These are phyloP conservation scores for Stenolophus ochropezus DNA, from an alignment of 2,888 invertebrate species.

Conservation along the genomic window DNA sequence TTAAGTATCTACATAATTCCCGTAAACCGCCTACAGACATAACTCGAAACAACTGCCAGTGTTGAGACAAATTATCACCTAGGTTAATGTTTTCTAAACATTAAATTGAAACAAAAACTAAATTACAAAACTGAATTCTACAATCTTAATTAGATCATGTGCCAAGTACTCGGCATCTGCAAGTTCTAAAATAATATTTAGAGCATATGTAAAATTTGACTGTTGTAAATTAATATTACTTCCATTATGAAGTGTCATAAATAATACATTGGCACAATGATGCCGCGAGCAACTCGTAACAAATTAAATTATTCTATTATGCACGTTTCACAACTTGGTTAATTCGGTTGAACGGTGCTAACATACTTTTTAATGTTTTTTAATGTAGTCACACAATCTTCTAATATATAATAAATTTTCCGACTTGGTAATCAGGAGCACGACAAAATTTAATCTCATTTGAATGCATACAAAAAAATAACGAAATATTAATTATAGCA, in stretches of 20 bases:
- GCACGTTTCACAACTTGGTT: constrained; percentile 15
- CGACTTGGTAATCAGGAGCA: not conserved
- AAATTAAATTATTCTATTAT: constrained; percentile 49
- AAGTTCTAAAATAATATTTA: constrained; percentile 5
- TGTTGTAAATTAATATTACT: constrained; percentile 36
- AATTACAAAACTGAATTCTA: constrained; percentile 20
- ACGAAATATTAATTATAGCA: no score
- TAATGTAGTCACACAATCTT: not conserved
- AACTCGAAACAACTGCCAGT: constrained; percentile 20
- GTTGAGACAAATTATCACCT: constrained; percentile 28
- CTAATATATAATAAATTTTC: not conserved
- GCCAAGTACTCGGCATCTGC: constrained; percentile 26
- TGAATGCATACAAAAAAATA: no score
- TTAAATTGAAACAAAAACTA: constrained; percentile 29
- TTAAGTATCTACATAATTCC: constrained; percentile 29
- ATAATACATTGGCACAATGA: constrained; percentile 30
- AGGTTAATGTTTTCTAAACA: constrained; percentile 4
- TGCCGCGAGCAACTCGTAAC: constrained; percentile 33
- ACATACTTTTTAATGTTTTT: not conserved
- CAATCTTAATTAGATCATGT: constrained; percentile 36
- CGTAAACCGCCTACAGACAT: constrained; percentile 11
- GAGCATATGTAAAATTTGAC: constrained; percentile 36
- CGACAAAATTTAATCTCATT: not conserved
- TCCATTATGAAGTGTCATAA: constrained; percentile 41
- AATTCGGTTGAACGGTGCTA: not conserved